Evolutionary conservation across 2,797 vertebrate genomes (phyloP), one percentile per base, ranked within the genome.

Genomic region (Crocidura indochinensis): DNA sequence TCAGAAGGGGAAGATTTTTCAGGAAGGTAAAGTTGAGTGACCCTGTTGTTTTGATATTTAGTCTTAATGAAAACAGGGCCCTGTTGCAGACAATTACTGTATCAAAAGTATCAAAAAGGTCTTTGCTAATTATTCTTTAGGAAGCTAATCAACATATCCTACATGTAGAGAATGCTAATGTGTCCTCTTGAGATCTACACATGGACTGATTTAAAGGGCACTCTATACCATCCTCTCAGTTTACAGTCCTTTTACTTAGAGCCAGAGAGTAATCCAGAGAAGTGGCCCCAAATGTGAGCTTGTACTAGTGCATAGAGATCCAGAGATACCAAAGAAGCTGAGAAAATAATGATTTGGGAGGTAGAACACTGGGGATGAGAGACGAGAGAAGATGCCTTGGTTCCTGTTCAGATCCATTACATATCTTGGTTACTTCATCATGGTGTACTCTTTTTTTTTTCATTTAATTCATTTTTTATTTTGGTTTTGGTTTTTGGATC

Each of bases 1-100:
- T 91, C 69, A 91, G 65, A 93, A 96, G 68, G 90, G 83, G 92
- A 51, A 94, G 87, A 89, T 91, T 91, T 95, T 96, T 91, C 88
- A 95, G 91, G 69, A 95, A 93, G 93, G 95, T 93, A 88, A 95
- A 95, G 93, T 60, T 75, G 74, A 67, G 17, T 78, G 80, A 90
- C 88, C 75, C 81, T 91, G 72, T 67, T 93, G 91, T 93, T 93
- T 90, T 92, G 92, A 53, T 93, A 88, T 93, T 89, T 86, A 79
- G 82, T 81, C 88, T 91, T 92, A 93, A 82, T 77, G 84, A 91
- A 96, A 93, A 88, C n/a, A 86, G 46, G 60, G 20, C 76, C 46
- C n/a, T 19, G 51, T 90, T 88, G 88, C 76, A 92, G 85, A 87
- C 74, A 91, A 49, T 79, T 67, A 95, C 7, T 68, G 76, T 86